Base-by-base conservation (phyloP, 2,888 invertebrate genomes). In the Allacma fusca region DNA sequence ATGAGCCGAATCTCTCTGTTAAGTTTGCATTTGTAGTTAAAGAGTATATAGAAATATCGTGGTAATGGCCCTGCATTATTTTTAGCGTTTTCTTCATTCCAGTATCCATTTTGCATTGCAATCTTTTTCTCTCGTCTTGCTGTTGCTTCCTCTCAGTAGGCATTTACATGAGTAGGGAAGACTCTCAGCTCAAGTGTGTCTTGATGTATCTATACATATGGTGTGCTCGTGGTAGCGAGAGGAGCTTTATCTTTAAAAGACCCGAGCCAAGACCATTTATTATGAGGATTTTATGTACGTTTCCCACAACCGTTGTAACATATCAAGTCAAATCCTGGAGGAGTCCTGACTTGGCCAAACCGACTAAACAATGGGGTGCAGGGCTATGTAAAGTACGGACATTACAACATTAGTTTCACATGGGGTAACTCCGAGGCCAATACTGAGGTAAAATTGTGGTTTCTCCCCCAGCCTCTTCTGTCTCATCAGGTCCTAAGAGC, bases 1-100 rank as follows among this genome's bases (percentile, higher is more conserved):
- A 50, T 50, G n/a, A 50, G 50, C 50, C 16, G 50, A 50, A 16
- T 50, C 50, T 50, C 50, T n/a, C 50, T 19, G 5, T n/a, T 50
- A 50, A 13, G 9, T 50, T 50, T 50, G 50, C 5, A 50, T 50
- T 50, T 50, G 19, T 50, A 50, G 50, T 50, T 50, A n/a, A 50
- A 50, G 50, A 50, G 50, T 50, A 50, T n/a, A 50, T 19, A 50
- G 19, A 50, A 50, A 62, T 62, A 62, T 74, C 34, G 76, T 76
- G 76, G 76, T 70, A 76, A 76, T 71, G 75, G 75, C 75, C 75
- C 70, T 76, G 71, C 69, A 70, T 69, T 76, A 70, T 76, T 76
- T 70, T 76, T 76, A 76, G 76, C 28, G 64, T 76, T 62, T 62
- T 76, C 70, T 76, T 69, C 76, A 76, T 70, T 76, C 76, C 70